Evolutionary conservation across 2,888 invertebrate genomes (phyloP), one percentile per base, ranked within the genome.

Genomic region (Aleiodes testaceus): DNA sequence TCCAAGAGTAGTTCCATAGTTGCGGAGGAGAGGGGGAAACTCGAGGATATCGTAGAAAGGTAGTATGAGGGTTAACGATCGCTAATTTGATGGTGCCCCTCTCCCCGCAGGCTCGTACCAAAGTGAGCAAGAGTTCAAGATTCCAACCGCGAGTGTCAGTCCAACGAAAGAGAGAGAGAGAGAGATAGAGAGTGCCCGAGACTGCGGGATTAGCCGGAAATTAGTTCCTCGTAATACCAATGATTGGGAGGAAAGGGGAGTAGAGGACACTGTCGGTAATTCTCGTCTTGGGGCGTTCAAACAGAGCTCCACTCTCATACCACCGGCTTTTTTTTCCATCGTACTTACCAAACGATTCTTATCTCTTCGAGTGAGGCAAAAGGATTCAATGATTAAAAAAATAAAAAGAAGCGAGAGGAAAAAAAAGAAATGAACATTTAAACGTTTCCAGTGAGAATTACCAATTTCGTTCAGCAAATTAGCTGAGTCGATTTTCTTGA

Each of bases 51-150:
- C 20, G 45, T n/a, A n/a, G 45, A 52, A 22, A 50, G 30, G 50
- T 49, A 36, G 50, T 52, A 50, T 66, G 42, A 63, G 14, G 52
- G 68, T 42, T 64, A 73, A 70, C 63, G 74, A 73, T 73, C 66
- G 70, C 66, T 75, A 72, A 75, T 75, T 74, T 52, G 36, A 64
- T 30, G 36, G 63, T 36, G 18, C 52, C 26, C 20, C 59, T 26
- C 64, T 20, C 55, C 44, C 14, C 16, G 49, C 50, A n/a, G 66
- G 61, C 59, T 44, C 18, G 36, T 14, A 18, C 16, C 59, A 2
- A 42, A 18, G 66, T 66, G 61, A 69, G 36, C 66, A 66, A 69
- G 61, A 69, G 49, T 53, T 63, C 42, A 59, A 74, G 72, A 66
- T 22, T 59, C 12, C 59, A 16, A 30, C 36, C 59, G 26, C 20